Evolutionary conservation across 2,113 vertebrate species (phyloP), one percentile per base, ranked within the genome.

Genomic region (Eudyptes chrysolophus): DNA sequence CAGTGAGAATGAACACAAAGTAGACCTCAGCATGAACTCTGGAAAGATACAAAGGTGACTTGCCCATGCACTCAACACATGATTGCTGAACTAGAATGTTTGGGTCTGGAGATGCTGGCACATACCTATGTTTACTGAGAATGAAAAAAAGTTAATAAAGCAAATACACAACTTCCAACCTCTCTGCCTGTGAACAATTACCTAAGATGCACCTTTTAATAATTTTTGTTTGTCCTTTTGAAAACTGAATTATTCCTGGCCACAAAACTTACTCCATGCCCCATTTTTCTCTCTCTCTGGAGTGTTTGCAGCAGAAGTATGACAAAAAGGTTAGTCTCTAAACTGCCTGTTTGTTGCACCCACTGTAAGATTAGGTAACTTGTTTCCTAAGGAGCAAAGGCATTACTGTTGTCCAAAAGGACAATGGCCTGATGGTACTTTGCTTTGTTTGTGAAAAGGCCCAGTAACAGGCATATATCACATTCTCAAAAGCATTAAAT

Each of bases 11-110:
- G 46, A 97, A 95, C 72, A 88, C 36, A 96, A 97, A 88, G 40
- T 18, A 95, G 55, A 92, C n/a, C 92, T 97, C 84, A 90, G 29
- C 42, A 14, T 74, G 92, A 97, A 95, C 89, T 90, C 69, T 89
- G 52, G 77, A 94, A 96, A 96, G 96, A 91, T 91, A 92, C 90
- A 95, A 97, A 97, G 70, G 75, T 97, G 70, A 78, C 66, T 84
- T 87, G 74, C 61, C 70, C 87, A 79, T 36, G 71, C 40, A 83
- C 49, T 88, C 38, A 76, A 76, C 87, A 94, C 2, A 5, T 89
- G 82, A 87, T 44, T 46, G 55, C 57, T 93, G 58, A 69, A 94
- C 3, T 4, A 69, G 44, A 90, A 74, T 58, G 40, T 96, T 84
- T 96, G 75, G 81, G 55, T 94, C 65, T 96, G 75, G 34, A 94